Conservation (phyloP, 92 coral and sea anemone species). For the Phenganax stokvisi region DNA sequence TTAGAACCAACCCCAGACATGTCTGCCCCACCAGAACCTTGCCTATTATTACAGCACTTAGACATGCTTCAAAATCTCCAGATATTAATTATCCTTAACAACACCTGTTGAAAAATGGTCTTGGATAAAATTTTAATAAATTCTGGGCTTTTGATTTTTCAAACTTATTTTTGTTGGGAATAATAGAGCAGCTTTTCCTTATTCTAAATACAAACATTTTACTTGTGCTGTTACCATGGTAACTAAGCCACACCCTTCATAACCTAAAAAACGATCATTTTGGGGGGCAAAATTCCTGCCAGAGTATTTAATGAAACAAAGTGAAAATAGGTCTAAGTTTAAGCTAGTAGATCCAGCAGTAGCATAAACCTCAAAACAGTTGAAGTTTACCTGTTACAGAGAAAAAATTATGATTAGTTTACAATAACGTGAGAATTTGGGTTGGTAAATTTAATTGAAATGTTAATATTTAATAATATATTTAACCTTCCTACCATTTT, state of each 20-base stretch:
- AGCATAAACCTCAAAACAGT: neutral
- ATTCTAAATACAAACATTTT: neutral
- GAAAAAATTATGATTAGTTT: neutral
- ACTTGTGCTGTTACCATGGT: neutral
- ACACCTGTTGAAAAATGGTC: no score
- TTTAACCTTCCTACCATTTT: neutral
- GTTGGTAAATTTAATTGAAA: neutral
- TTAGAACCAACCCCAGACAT: no score
- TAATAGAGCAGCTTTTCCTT: neutral
- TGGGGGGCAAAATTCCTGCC: neutral
- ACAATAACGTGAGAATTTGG: neutral
- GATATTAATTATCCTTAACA: no score
- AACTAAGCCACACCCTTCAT: neutral
- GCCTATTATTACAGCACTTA: no score
- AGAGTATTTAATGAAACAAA: neutral
- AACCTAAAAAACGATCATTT: neutral
- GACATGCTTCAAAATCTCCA: no score
- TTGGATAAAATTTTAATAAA: neutral
- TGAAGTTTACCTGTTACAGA: neutral
- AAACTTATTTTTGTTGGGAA: neutral
- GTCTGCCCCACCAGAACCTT: no score
- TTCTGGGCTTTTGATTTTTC: neutral
- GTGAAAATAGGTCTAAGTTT: neutral
- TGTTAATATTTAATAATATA: neutral
- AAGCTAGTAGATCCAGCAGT: neutral